Conservation (phyloP, 2,113 vertebrate genomes). For the Hucho hucho region DNA sequence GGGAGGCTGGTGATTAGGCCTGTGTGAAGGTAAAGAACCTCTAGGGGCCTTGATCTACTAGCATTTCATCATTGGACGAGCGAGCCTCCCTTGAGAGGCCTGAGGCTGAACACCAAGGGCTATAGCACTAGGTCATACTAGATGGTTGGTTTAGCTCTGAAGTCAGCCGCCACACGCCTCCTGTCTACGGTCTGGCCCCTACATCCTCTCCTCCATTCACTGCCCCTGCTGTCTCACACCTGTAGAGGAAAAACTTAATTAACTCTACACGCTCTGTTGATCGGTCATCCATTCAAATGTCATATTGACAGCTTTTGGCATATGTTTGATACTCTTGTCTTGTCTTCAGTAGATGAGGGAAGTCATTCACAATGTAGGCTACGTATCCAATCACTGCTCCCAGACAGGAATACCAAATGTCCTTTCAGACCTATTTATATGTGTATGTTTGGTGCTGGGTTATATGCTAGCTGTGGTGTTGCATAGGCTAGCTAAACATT, state of each 20-base stretch:
- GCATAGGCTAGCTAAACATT: background rate
- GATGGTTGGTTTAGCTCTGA: background rate
- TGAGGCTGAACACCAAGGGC: background rate
- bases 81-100: background rate
- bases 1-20: background rate
- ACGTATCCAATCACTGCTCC: background rate
- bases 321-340: background rate
- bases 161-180: background rate
- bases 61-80: background rate
- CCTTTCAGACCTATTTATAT: background rate
- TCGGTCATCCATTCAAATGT: background rate
- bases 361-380: no score
- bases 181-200: no score
- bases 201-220: background rate
- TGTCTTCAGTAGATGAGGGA: background rate
- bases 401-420: background rate
- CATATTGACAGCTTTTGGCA: background rate
- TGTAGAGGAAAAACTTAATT: background rate
- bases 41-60: background rate
- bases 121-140: background rate
- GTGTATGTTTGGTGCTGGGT: background rate
- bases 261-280: background rate
- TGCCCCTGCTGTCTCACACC: background rate
- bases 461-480: no score
- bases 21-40: slow-evolving; percentile 12